Conservation (phyloP, 2,888 invertebrate genomes). For the Camptogramma bilineatum region DNA sequence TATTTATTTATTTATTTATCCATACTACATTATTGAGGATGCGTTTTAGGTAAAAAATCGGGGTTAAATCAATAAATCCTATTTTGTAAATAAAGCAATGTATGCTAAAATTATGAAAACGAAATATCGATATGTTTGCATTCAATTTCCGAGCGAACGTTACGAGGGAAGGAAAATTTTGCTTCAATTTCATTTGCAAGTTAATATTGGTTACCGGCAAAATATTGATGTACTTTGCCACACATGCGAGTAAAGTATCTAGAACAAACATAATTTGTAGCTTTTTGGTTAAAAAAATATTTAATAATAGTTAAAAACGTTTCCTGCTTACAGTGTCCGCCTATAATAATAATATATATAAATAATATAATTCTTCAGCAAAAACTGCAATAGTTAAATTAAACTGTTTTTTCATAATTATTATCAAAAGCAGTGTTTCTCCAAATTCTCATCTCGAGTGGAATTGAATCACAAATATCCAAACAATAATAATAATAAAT, state of each 20-base stretch:
- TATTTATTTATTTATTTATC: too few relatives aligned
- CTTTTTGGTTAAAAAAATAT: not conserved
- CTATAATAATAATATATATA: too few relatives aligned
- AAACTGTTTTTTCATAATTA: too few relatives aligned
- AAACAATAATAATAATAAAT: too few relatives aligned
- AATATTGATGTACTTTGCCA: slow-evolving; percentile 31
- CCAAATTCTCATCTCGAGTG: too few relatives aligned
- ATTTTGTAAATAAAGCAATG: slow-evolving; percentile 6
- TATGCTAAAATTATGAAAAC: slow-evolving; percentile 29
- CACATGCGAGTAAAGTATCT: slow-evolving; percentile 7
- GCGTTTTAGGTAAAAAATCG: not conserved
- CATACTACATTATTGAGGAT: too few relatives aligned
- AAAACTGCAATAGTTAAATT: too few relatives aligned
- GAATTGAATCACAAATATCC: too few relatives aligned
- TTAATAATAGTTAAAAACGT: too few relatives aligned
- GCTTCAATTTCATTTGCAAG: slow-evolving; percentile 56
- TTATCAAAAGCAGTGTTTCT: too few relatives aligned
- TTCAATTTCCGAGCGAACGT: slow-evolving; percentile 51
- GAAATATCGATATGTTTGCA: slow-evolving; percentile 49
- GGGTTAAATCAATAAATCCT: not conserved
- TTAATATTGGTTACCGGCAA: slow-evolving; percentile 39
- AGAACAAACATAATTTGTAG: not conserved
- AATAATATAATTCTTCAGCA: too few relatives aligned
- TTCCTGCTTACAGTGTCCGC: too few relatives aligned
- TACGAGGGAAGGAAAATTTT: slow-evolving; percentile 50